Conservation (phyloP, 2,888 invertebrate genomes). For the Notodonta dromedarius region DNA sequence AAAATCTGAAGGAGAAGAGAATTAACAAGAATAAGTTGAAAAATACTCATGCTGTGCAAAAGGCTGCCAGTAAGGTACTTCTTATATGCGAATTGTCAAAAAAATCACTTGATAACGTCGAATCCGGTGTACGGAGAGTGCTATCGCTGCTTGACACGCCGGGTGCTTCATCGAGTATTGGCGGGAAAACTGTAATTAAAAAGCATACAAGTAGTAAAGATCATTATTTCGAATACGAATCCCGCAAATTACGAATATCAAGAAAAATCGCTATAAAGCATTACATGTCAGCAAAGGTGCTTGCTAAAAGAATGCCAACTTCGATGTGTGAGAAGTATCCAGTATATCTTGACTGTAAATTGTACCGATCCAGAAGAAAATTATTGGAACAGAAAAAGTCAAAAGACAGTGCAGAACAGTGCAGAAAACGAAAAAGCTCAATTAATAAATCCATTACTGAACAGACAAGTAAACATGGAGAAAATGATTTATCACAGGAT, state of each 20-base stretch:
- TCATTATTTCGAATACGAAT: constrained; percentile 57
- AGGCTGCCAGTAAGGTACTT: constrained; percentile 72
- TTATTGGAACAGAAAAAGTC: constrained; percentile 15
- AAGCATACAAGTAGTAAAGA: constrained; percentile 28
- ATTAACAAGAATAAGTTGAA: constrained; percentile 65
- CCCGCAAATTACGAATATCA: constrained; percentile 59
- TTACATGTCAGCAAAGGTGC: constrained; percentile 66
- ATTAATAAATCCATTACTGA: constrained; percentile 11
- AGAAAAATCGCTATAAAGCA: constrained; percentile 64
- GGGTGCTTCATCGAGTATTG: constrained; percentile 35
- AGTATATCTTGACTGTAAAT: constrained; percentile 66
- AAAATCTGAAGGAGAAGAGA: constrained; percentile 67
- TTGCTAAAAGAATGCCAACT: constrained; percentile 52
- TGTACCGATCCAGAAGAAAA: constrained; percentile 52
- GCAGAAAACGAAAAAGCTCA: constrained; percentile 13
- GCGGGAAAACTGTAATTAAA: constrained; percentile 41
- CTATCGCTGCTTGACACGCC: constrained; percentile 51
- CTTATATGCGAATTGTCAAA: constrained; percentile 77
- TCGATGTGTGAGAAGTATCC: constrained; percentile 65
- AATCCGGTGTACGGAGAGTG: constrained; percentile 65
- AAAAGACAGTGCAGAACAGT: constrained; percentile 1
- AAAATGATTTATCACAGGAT: neutral
- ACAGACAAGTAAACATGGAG: constrained; percentile 2
- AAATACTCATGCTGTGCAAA: constrained; percentile 71
- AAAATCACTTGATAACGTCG: constrained; percentile 76